Base-by-base conservation (phyloP, 2,797 vertebrate genomes). In the Clarias pachynema region DNA sequence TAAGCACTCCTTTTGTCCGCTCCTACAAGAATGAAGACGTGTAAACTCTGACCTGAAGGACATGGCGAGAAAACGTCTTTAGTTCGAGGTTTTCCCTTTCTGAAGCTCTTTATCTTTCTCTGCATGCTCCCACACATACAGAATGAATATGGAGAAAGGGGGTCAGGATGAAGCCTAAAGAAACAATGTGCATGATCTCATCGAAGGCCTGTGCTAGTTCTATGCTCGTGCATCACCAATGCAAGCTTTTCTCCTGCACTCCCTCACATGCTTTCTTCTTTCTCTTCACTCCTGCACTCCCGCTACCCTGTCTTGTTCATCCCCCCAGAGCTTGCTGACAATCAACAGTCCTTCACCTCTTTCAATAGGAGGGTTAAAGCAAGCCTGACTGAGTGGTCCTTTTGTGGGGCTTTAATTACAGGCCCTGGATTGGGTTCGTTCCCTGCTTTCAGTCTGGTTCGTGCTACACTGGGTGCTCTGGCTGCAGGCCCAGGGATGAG, bases 391-490 rank as follows among this genome's bases (percentile, higher is more conserved):
- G 60, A 83, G 81, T 29, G 60, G 56, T 74, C 78, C 87, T 87
- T 89, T 85, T 77, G 84, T 84, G 82, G 26, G 78, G 86, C 49
- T 82, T 90, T 90, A 89, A 90, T 90, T 90, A 88, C 89, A 63
- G 40, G 22, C n/a, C 66, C 84, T 86, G 88, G 85, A 88, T 66
- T 81, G 57, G 79, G 44, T 83, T 88, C 37, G 79, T 49, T 79
- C 57, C 56, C 44, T 34, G 40, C 73, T 44, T 84, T 86, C 62
- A 79, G 74, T 37, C 62, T 56, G 63, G 59, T 68, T 34, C 56
- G 81, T 75, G 49, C 77, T 69, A 49, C 68, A 80, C 65, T 69
- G 69, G 85, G 82, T 59, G 62, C 29, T 8, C 37, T 82, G 77
- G 79, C 49, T 26, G 44, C 81, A 10, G 70, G 82, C 80, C 84